Base-by-base conservation (phyloP, 2,797 vertebrate genomes). In the Eutrigla gurnardus region DNA sequence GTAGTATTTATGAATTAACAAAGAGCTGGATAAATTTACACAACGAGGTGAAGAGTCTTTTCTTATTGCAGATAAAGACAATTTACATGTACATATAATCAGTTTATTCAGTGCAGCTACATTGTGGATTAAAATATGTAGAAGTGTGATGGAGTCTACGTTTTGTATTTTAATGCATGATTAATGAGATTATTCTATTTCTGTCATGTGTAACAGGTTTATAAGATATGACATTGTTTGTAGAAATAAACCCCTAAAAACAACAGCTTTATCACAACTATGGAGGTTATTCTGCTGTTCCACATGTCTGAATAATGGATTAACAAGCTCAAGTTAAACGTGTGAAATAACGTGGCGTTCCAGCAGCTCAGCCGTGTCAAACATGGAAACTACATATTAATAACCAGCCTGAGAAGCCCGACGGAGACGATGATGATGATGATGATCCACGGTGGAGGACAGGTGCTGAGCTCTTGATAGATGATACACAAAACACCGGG, bases 401-500 rank as follows among this genome's bases (percentile, higher is more conserved):
- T 36, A 46, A 39, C 39, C 9, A 11, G 47, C 35, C 37, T 69
- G 60, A 64, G 58, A 78, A 18, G 18, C 52, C 32, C 67, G 32
- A 39, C 59, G 53, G 71, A 70, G 63, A 78, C 45, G 58, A 82
- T 73, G 71, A 72, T 81, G 80, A 64, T 82, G 25, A 25, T 25
- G 25, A 25, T 25, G 25, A 25, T 25, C 25, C 25, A 25, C 25
- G 2, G 76, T 52, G 69, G 53, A 74, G 71, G 64, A 70, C 37
- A 35, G 35, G 2, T 33, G 70, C 61, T 61, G 53, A 67, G 54
- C 43, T 66, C 70, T 52, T 72, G 66, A 82, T 54, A 69, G 77
- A 87, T 86, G 73, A 85, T 70, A 73, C 63, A 65, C 36, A 84
- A 75, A 78, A 78, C 65, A 76, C 63, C 64, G 68, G 79, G 78